A percentile compares a stretch with the other conserved stretches of the same genome.
Conservation (phyloP, 2,888 invertebrate species). For the Pheosia tremula region DNA sequence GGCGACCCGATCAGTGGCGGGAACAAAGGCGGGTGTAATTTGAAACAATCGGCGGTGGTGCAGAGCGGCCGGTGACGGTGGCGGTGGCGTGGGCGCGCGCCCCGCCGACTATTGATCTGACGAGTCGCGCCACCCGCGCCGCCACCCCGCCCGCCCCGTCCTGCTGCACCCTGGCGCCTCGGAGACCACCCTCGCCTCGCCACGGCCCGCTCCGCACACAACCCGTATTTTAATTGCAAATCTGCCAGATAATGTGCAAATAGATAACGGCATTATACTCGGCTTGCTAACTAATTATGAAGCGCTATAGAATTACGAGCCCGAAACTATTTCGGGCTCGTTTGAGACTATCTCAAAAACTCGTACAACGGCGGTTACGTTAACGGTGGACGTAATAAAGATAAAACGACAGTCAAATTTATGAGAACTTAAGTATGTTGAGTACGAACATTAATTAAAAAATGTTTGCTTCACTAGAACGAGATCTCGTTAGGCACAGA, state of each 20-base stretch:
- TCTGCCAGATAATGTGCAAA: constrained; percentile 84
- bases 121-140: constrained; percentile 62
- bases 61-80: constrained; percentile 64
- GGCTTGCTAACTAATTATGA: constrained; percentile 78
- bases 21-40: constrained; percentile 83
- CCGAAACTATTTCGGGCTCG: constrained; percentile 13
- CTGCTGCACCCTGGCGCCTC: constrained; percentile 42
- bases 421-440: not conserved
- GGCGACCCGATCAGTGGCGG: constrained; percentile 80
- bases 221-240: constrained; percentile 84
- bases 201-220: constrained; percentile 55
- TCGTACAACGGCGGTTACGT: constrained; percentile 25
- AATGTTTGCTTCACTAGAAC: constrained; percentile 3
- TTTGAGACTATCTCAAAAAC: constrained; percentile 35
- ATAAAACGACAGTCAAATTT: not conserved
- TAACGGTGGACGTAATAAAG: not conserved
- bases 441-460: not conserved
- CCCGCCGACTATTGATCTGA: constrained; percentile 83
- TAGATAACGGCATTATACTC: constrained; percentile 82
- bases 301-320: constrained; percentile 65
- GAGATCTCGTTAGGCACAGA: constrained; percentile 31
- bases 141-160: constrained; percentile 44
- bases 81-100: constrained; percentile 65
- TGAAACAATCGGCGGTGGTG: constrained; percentile 82
- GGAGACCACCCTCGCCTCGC: constrained; percentile 51